Evolutionary conservation across 2,113 vertebrate species (phyloP), one percentile per base, ranked within the genome.

Genomic region (Grammomys dolichurus): DNA sequence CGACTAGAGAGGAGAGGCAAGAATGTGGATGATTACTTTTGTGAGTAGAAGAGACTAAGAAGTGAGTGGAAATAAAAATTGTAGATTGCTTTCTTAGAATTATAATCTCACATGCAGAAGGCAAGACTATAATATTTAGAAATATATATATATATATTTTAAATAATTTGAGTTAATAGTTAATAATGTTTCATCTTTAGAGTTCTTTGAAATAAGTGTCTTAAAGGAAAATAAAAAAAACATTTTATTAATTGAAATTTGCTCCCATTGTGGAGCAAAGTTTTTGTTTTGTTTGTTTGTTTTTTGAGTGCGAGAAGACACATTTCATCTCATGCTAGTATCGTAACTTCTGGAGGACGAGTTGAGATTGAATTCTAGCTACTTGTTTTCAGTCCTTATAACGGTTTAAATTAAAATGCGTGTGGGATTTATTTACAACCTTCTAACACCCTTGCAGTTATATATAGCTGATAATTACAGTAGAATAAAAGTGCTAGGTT

Each of bases 71-170:
- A 90, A 96, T 87, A 78, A 87, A 97, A 97, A 82, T 85, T 94
- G 96, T 90, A 96, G 96, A 93, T 93, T 91, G 36, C 19, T 69
- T 97, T 96, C 88, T 90, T 95, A 93, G 58, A 90, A 63, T 70
- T 85, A 19, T n/a, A 91, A 84, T 80, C 51, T n/a, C 24, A 28
- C 24, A 31, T 85, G 20, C 54, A 89, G 67, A 46, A 76, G 40
- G 24, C 36, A 56, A 26, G 43, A 72, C 19, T 60, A n/a, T 9
- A 89, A 82, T 95, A 93, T 88, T 96, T 75, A 80, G 77, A 90
- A 5, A 82, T 58, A 14, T 22, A 82, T 1, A 40, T 46, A 33
- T 67, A 33, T 67, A 46, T 31, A 43, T 0, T 11, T 65, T 43
- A 65, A 65, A 63, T 63, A 84, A 58, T n/a, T 46, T 46, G 24